Conservation (phyloP, 2,113 vertebrate species). For the Thalassarche chlororhynchos region DNA sequence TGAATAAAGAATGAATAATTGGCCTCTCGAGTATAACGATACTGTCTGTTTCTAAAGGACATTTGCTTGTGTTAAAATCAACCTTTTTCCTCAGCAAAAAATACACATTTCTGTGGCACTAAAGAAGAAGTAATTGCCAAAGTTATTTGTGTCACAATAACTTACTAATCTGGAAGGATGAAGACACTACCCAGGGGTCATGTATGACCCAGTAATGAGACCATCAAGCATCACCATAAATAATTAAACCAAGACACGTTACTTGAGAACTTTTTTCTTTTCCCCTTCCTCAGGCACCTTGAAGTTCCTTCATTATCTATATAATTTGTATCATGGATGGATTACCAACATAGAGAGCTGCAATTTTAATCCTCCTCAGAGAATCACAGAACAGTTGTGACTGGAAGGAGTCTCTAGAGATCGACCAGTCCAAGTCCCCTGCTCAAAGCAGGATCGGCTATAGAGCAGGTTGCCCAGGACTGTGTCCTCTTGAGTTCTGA, state of each 20-base stretch:
- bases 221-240: constrained; percentile 29
- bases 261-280: not conserved
- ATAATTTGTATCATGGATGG: not conserved
- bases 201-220: constrained; percentile 45
- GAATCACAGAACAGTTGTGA: not conserved
- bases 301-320: not conserved
- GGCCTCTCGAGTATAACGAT: constrained; percentile 61
- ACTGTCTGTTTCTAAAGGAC: constrained; percentile 64
- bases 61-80: constrained; percentile 39
- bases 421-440: fast-evolving
- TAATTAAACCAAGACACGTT: constrained; percentile 45
- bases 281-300: not conserved
- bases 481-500: not conserved
- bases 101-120: not conserved
- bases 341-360: not conserved
- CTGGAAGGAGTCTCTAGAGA: not conserved
- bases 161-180: constrained; percentile 44
- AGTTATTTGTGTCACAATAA: constrained; percentile 33
- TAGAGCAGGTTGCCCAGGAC: not conserved
- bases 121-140: not conserved
- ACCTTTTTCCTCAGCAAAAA: constrained; percentile 19
- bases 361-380: not conserved
- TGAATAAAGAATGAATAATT: constrained; percentile 64
- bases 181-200: constrained; percentile 29
- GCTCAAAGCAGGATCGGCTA: not conserved